A percentile compares a stretch with the other conserved stretches of the same genome.
Conservation (phyloP, 30 jellyfish, hydroid and myxozoan species). For the Phacellophora camtschatica region DNA sequence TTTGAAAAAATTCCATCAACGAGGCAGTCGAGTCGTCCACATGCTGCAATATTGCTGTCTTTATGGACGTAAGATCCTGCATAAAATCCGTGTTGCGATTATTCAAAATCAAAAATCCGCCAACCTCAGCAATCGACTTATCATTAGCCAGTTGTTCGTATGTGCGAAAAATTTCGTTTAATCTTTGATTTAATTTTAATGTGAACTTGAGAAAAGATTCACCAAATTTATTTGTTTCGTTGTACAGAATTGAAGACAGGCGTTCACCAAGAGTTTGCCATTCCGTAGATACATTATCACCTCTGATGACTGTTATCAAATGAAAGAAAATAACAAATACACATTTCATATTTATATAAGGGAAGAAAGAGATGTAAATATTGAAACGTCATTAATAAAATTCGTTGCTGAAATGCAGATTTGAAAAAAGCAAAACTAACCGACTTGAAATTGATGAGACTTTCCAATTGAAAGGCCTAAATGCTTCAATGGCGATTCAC, state of each 20-base stretch:
- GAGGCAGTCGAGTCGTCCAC: conserved; percentile 7
- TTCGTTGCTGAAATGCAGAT: no score
- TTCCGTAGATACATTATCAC: conserved; percentile 44
- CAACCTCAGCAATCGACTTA: conserved; percentile 29
- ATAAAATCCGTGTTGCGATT: conserved; percentile 33
- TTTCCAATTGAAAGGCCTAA: no score
- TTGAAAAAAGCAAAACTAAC: no score
- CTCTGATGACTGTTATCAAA: no score
- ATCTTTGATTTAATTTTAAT: conserved; percentile 16
- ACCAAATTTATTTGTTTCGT: conserved; percentile 70
- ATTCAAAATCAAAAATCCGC: conserved; percentile 54
- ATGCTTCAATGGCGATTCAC: no score
- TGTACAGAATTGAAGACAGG: conserved; percentile 60
- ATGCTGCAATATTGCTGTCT: conserved; percentile 37
- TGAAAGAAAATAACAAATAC: no score
- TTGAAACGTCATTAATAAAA: no score
- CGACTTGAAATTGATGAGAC: no score
- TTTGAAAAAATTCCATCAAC: conserved; percentile 46
- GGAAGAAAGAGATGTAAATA: no score
- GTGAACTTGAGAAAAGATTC: conserved; percentile 28
- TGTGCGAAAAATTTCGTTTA: conserved; percentile 53
- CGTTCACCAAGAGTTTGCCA: conserved; percentile 91
- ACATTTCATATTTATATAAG: no score
- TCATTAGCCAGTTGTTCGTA: conserved; percentile 31
- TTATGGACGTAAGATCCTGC: conserved; percentile 38